Base-by-base conservation (phyloP, 2,113 vertebrate genomes). In the Phalacrocorax aristotelis region DNA sequence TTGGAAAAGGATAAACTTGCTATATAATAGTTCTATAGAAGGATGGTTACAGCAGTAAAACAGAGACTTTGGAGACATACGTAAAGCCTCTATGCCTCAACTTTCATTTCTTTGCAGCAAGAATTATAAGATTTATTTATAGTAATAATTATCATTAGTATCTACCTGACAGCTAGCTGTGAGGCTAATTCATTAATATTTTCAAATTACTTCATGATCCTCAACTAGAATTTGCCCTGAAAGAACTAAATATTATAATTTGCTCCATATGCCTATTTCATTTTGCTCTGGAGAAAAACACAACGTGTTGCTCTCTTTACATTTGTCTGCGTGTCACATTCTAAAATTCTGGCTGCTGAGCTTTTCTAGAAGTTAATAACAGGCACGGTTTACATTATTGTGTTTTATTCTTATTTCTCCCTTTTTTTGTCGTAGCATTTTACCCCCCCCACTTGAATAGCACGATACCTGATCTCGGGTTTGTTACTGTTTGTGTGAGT, bases 151-250 rank as follows among this genome's bases (percentile, higher is more conserved):
- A 88, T 83, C 30, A 65, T 90, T 91, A 91, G 91, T 94, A 66
- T 95, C 94, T 93, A 93, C 78, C 94, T 88, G 89, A 89, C 95
- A 94, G 36, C 57, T 74, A 87, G 61, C 74, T 88, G 62, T 87
- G 93, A 91, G 71, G 71, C 70, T 91, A 88, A 90, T 83, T 94
- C 62, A 91, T 88, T 85, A 93, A 86, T 89, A 96, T 80, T 95
- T 94, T 89, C 51, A 80, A 94, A 93, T 94, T 95, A 88, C 61
- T 95, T 93, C 55, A n/a, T 78, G 87, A 89, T 91, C 55, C 38
- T 72, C 81, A 81, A 44, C 55, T 90, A 42, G 81, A 95, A 94
- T 88, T 94, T 95, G 14, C 70, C 60, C 78, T 75, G 42, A 68
- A 77, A 80, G 58, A 83, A 80, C 78, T 83, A 77, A 91, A 83